Base-by-base conservation (phyloP, 2,888 invertebrate species). In the Tipula unca region DNA sequence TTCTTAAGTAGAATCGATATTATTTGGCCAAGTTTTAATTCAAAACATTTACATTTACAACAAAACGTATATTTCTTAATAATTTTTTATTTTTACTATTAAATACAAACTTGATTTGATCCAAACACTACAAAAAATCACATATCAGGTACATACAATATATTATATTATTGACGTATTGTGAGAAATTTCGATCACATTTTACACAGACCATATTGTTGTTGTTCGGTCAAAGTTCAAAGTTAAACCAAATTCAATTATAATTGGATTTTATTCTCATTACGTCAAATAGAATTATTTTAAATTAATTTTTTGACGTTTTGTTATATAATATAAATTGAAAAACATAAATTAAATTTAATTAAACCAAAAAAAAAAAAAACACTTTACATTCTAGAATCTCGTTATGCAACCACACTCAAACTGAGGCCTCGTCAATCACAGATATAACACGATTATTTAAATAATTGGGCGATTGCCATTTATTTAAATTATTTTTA, bases 351-450 rank as follows among this genome's bases (percentile, higher is more conserved):
- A 29, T 83, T 83, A 14, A 83, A 83, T 32, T 83, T 32, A 83
- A 83, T 35, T 83, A n/a, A n/a, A n/a, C n/a, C n/a, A 17, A 32
- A 83, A 13, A 83, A 82, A 82, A 13, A 29, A 82, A 29, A 83
- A 83, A 83, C 35, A 32, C 83, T 82, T 82, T 29, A 54, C 82
- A 82, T 13, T 32, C 35, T 29, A 83, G 10, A 32, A 10, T 82
- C 10, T 35, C n/a, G 83, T 83, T 69, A 69, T 25, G 13, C 10
- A 85, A n/a, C 20, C 25, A 25, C n/a, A 85, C 32, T 86, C 54
- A 94, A 89, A 93, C 92, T 87, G 93, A 93, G 87, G 94, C 95
- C 90, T 95, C 95, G 89, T 95, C 95, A 90, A 95, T 95, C 90
- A 95, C 95, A 88, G 95, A 95, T 88, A 95, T 95, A 89, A 94